These are phyloP conservation scores for Anarsia innoxiella DNA, from an alignment of 2,888 invertebrate species.

Conservation along the genomic window DNA sequence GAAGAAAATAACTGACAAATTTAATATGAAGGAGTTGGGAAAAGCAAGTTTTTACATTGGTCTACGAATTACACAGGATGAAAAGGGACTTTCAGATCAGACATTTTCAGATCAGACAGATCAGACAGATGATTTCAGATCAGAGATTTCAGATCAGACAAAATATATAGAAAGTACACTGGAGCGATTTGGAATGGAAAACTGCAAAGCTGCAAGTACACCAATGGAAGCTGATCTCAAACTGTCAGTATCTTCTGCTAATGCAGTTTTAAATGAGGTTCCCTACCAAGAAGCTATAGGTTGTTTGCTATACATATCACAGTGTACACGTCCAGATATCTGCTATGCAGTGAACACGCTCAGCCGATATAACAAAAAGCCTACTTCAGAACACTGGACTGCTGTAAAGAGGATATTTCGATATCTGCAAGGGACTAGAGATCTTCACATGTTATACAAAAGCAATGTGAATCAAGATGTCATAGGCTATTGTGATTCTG, in stretches of 20 bases:
- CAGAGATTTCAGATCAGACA: slow-evolving; percentile 8
- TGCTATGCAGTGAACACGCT: slow-evolving; percentile 4
- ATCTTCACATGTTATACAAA: background rate
- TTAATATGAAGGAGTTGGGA: slow-evolving; percentile 18
- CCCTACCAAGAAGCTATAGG: slow-evolving; percentile 11
- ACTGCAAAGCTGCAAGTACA: slow-evolving; percentile 13
- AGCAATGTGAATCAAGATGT: background rate
- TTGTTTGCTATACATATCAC: slow-evolving; percentile 14
- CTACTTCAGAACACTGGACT: background rate
- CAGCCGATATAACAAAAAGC: slow-evolving; percentile 10
- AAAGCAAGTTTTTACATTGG: slow-evolving; percentile 16
- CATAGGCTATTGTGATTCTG: slow-evolving; percentile 7
- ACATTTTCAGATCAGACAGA: too few species aligned
- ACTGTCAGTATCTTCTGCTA: background rate
- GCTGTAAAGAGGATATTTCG: slow-evolving; percentile 1
- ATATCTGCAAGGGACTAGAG: slow-evolving; percentile 2
- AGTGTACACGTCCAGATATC: slow-evolving; percentile 12
- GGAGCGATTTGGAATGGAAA: slow-evolving; percentile 3
- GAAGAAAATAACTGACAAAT: slow-evolving; percentile 2
- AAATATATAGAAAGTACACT: slow-evolving; percentile 7
- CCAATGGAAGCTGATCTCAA: slow-evolving; percentile 14
- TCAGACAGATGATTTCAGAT: too few species aligned
- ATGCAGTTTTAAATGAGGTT: background rate
- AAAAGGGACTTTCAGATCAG: slow-evolving; percentile 2
- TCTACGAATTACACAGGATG: slow-evolving; percentile 8